phyloP scores from a whole-genome alignment of 2,888 invertebrate genomes.

The Linnaemya vulpina region DNA sequence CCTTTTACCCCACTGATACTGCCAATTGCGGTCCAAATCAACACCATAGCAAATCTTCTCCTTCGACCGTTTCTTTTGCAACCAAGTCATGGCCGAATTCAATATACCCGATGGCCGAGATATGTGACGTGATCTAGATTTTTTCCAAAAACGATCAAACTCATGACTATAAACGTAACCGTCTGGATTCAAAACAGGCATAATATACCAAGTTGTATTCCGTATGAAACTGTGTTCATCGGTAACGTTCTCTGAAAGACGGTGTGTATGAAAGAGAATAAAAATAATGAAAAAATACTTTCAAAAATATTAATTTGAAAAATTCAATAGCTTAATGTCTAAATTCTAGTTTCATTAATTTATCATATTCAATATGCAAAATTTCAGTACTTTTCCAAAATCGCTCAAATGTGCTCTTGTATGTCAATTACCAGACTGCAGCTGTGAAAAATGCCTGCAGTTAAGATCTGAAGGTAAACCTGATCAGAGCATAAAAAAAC shows the following conservation, averaged over 20 bases:
- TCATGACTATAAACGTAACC: slow-evolving; percentile 90
- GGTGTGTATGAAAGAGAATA: not conserved
- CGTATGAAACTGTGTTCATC: slow-evolving; percentile 75
- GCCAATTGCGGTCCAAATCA: slow-evolving; percentile 91
- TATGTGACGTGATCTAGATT: slow-evolving; percentile 87
- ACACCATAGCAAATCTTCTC: slow-evolving; percentile 87
- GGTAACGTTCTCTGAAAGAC: slow-evolving; percentile 75
- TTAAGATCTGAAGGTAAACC: not conserved
- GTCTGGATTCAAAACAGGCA: slow-evolving; percentile 91
- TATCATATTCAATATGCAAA: slow-evolving; percentile 42
- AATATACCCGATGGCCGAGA: slow-evolving; percentile 78
- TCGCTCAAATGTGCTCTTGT: not conserved
- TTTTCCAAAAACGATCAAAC: slow-evolving; percentile 90
- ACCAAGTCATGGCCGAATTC: slow-evolving; percentile 81
- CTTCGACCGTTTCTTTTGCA: slow-evolving; percentile 77
- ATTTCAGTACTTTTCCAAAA: slow-evolving; percentile 17
- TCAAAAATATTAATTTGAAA: not conserved
- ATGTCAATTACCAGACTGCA: slow-evolving; percentile 72
- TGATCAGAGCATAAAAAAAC: not conserved
- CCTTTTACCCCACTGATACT: slow-evolving; percentile 88
- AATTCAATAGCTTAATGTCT: not conserved
- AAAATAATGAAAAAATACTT: slow-evolving; percentile 5
- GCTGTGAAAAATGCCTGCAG: slow-evolving; percentile 74
- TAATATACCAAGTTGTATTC: slow-evolving; percentile 86
- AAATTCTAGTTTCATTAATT: slow-evolving; percentile 3